phyloP scores from a whole-genome alignment of 2,113 vertebrate genomes.

The Boleophthalmus pectinirostris region DNA sequence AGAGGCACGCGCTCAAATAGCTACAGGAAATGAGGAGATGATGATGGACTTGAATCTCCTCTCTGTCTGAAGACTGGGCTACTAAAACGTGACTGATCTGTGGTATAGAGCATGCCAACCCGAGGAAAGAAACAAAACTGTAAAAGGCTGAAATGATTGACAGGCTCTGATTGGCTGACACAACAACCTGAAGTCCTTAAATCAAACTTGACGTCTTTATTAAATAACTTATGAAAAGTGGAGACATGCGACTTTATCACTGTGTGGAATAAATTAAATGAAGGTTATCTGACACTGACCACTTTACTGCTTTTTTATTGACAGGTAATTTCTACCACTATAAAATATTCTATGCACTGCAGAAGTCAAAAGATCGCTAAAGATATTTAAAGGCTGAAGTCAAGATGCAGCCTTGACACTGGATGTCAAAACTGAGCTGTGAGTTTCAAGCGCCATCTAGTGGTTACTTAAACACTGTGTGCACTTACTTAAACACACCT shows the following conservation, averaged over 20 bases:
- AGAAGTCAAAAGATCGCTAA: not conserved
- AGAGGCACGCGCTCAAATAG: constrained; percentile 69
- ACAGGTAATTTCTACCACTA: too few relatives aligned
- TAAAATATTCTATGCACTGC: not conserved
- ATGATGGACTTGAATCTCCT: constrained; percentile 72
- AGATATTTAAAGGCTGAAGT: not conserved
- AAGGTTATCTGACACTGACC: not conserved
- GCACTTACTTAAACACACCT: not conserved
- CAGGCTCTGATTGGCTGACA: not conserved
- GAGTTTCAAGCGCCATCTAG: constrained; percentile 67
- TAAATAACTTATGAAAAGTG: not conserved
- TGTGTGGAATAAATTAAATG: not conserved
- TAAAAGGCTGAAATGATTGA: constrained; percentile 15
- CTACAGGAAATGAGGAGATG: constrained; percentile 77
- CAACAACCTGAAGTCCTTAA: not conserved
- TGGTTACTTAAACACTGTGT: constrained; percentile 26
- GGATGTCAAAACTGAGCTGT: constrained; percentile 22
- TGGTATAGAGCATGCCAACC: constrained; percentile 51
- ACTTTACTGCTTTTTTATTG: not conserved
- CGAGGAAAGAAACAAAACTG: constrained; percentile 34
- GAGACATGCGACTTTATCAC: not conserved
- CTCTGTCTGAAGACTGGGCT: constrained; percentile 58
- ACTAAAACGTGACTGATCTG: constrained; percentile 65
- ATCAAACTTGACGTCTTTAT: not conserved
- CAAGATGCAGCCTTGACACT: constrained; percentile 7